These are phyloP conservation scores for Uromys caudimaculatus DNA, from an alignment of 2,797 vertebrate genomes.

Conservation along the genomic window DNA sequence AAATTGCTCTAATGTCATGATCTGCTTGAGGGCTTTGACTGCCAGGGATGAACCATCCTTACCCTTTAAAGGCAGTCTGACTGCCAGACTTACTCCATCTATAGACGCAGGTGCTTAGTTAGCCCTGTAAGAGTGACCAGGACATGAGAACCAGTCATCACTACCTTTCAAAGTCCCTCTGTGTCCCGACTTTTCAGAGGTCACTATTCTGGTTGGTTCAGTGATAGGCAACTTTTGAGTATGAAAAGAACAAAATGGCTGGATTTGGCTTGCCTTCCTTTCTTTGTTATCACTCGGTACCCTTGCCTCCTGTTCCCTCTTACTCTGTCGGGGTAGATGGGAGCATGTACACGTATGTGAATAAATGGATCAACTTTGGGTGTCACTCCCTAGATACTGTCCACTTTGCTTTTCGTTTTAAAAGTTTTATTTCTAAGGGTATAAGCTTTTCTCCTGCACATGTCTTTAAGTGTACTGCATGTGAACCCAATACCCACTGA, in stretches of 20 bases:
- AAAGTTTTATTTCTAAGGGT: background rate
- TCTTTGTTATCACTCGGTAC: background rate
- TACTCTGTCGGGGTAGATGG: background rate
- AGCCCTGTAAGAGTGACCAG: background rate
- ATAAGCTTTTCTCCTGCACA: background rate
- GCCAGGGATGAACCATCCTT: background rate
- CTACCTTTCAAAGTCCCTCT: background rate
- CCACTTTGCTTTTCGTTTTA: no score
- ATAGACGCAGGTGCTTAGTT: background rate
- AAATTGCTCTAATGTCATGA: background rate
- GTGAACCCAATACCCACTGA: background rate
- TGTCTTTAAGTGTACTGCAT: background rate
- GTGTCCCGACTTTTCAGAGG: background rate
- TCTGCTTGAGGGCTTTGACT: background rate
- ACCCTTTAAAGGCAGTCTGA: background rate
- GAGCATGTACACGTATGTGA: no score
- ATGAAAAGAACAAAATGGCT: background rate
- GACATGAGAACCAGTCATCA: background rate
- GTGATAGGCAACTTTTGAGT: background rate
- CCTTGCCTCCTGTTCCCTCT: conserved; percentile 16
- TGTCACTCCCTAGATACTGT: background rate
- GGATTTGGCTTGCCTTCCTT: background rate
- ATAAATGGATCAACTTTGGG: background rate
- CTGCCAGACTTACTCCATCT: background rate
- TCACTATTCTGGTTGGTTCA: background rate